These are phyloP conservation scores for Hipparchia semele DNA, from an alignment of 2,888 invertebrate genomes.

Conservation along the genomic window DNA sequence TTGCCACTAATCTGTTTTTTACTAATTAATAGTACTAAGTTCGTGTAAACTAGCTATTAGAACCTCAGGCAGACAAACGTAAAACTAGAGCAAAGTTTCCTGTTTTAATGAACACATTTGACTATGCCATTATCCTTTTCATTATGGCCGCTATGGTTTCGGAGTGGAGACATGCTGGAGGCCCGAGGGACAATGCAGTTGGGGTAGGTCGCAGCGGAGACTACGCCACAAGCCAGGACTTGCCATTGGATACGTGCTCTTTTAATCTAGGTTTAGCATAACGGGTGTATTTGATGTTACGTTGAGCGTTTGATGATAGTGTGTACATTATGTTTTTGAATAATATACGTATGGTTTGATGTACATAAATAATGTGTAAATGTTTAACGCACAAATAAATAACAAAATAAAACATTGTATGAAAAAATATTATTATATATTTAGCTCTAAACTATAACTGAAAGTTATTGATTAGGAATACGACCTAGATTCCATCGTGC, in stretches of 20 bases:
- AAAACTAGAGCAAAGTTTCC: too few relatives aligned
- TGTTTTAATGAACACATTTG: too few relatives aligned
- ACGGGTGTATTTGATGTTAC: slow-evolving; percentile 64
- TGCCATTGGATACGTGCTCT: slow-evolving; percentile 66
- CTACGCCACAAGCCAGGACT: slow-evolving; percentile 74
- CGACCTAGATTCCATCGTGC: slow-evolving; percentile 61
- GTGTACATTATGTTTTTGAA: slow-evolving; percentile 74
- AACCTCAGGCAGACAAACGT: too few relatives aligned
- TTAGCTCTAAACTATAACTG: slow-evolving; percentile 75
- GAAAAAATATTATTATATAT: slow-evolving; percentile 71
- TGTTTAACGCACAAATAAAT: slow-evolving; percentile 82
- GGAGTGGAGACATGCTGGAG: too few relatives aligned
- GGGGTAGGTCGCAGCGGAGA: slow-evolving; percentile 35
- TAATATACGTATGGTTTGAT: slow-evolving; percentile 81
- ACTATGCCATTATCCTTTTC: too few relatives aligned
- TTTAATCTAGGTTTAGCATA: slow-evolving; percentile 60
- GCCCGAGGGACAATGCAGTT: slow-evolving; percentile 13
- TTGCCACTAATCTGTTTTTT: too few relatives aligned
- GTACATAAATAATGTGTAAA: slow-evolving; percentile 83
- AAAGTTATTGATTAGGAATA: slow-evolving; percentile 68
- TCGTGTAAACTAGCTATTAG: too few relatives aligned
- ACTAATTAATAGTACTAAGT: too few relatives aligned
- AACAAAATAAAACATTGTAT: slow-evolving; percentile 54
- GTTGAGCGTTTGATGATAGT: slow-evolving; percentile 73
- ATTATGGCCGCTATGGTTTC: too few relatives aligned